Evolutionary conservation across 2,797 vertebrate species (phyloP), one percentile per base, ranked within the genome.

Genomic region (Spinus olivaceus): DNA sequence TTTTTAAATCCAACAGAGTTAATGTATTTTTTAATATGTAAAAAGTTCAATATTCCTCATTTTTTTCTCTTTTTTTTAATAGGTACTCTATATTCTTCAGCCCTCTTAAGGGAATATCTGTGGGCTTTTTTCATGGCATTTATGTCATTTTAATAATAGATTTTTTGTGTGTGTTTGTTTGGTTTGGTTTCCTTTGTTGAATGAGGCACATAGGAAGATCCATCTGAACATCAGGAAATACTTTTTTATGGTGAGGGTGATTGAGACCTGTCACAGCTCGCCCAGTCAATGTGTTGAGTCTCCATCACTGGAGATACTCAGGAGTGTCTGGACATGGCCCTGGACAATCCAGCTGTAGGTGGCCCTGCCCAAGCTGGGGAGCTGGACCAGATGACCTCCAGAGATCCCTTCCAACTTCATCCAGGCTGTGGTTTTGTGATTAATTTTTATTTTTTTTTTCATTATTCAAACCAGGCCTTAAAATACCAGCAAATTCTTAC

Each of bases 231-330:
- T 74, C 37, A 56, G 25, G n/a, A 88, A 79, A 21, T 64, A 3
- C 0, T 19, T 44, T 73, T 72, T 64, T 54, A 30, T 17, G 41
- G 11, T 63, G 41, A 37, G 54, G 4, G 25, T 44, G 24, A 17
- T 18, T 0, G 6, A 57, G 27, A 19, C 12, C 9, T 76, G 59
- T 25, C 42, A 20, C 32, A 61, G 19, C 18, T 72, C 1, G 0
- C 8, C 18, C 17, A 39, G 22, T 12, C 46, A 51, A 10, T 15
- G 41, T 74, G 12, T 85, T 51, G 27, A 37, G 13, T 42, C 35
- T 78, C 39, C 7, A 1, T 42, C 32, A 14, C 13, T 79, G 42
- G 35, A 65, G 39, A n/a, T 53, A 17, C 2, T 46, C 14, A 5
- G 8, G 74, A 10, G 19, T 77, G 19, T 69, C 37, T 65, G 60